Evolutionary conservation across 2,113 vertebrate genomes (phyloP), one percentile per base, ranked within the genome.

Genomic region (Nothobranchius furzeri): DNA sequence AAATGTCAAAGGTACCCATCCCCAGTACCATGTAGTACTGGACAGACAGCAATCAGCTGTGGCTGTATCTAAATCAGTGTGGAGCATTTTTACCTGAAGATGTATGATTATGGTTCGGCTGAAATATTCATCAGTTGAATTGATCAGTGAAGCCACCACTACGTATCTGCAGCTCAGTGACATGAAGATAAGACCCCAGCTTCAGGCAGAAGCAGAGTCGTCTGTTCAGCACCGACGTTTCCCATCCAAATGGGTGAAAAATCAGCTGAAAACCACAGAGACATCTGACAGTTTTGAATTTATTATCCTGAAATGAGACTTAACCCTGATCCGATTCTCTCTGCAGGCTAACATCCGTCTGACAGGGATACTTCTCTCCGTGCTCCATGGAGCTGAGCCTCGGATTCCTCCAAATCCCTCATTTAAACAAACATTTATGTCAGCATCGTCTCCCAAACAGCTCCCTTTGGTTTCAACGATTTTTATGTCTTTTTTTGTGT

Each of bases 381-480:
- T 35, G 20, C 64, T 68, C 40, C 20, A 37, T 35, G 13, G 30
- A 48, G 51, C 64, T 65, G 15, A 81, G 64, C 59, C 53, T 11
- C 37, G 0, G 51, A 30, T 58, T 37, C 45, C 2, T 42, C 5
- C 42, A 35, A 75, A 72, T 49, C 78, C 63, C 36, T 14, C 49
- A 14, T 65, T 65, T 60, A 75, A 72, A 68, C 63, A 72, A 60
- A 67, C 63, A 59, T 46, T 13, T 37, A 49, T 52, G 45, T 65
- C 51, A 47, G 59, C 59, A 54, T 48, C 17, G 24, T 52, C 9
- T 53, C 47, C 50, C 58, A 8, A 35, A 47, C 13, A 30, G 50
- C 25, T 46, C 42, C 30, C 20, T 25, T 6, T 25, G 55, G 37
- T 59, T 48, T 25, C 37, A 25, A 13, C 47, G 13, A 40, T 68